A percentile compares a stretch with the other conserved stretches of the same genome.
phyloP scores from a whole-genome alignment of 1,140 invertebrate genomes.

The Steinernema feltiae region DNA sequence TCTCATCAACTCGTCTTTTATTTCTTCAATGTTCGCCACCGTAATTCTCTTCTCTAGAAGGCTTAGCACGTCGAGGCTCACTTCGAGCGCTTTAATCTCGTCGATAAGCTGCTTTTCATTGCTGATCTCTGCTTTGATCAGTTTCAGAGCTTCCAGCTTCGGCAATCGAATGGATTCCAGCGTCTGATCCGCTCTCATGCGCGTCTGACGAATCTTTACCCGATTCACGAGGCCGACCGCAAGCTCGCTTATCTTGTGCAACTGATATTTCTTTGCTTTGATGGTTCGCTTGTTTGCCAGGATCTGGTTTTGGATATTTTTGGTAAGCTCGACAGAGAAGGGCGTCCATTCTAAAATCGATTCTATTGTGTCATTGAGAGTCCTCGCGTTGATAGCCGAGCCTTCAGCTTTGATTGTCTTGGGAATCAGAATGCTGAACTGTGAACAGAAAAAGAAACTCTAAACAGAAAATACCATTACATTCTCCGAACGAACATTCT shows the following conservation, averaged over 20 bases:
- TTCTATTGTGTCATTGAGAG: background rate
- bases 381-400: background rate
- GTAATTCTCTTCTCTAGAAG: conserved; percentile 5
- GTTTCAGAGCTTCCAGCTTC: background rate
- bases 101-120: background rate
- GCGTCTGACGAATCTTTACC: background rate
- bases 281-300: conserved; percentile 31
- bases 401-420: conserved; percentile 19
- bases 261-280: conserved; percentile 9
- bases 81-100: background rate
- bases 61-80: background rate
- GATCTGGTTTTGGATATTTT: conserved; percentile 34
- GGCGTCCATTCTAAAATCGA: conserved; percentile 27
- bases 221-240: background rate
- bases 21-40: background rate
- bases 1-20: background rate
- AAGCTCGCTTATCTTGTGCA: background rate
- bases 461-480: too few species aligned
- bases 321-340: conserved; percentile 34
- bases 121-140: conserved; percentile 21
- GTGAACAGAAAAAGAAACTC: too few species aligned
- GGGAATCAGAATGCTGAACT: conserved; percentile 23
- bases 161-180: background rate
- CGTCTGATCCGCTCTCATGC: background rate
- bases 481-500: too few species aligned